A percentile compares a stretch with the other conserved stretches of the same genome.
These are phyloP conservation scores for human (Homo sapiens) DNA, from an alignment of 2,113 vertebrate species.

Conservation along the genomic window DNA sequence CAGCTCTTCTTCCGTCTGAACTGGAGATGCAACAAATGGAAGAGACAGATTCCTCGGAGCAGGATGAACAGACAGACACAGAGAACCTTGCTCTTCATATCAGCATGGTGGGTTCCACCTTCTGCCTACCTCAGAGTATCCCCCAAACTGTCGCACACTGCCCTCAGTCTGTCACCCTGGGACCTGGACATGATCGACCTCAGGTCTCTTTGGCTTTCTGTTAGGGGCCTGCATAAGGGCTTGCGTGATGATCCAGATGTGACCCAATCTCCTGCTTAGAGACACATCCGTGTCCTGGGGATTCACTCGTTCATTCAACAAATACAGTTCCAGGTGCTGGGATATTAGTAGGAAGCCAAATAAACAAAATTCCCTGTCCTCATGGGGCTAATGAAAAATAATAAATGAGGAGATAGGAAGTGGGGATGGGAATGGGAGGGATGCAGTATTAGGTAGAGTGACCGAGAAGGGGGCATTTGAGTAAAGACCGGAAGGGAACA, in stretches of 20 bases:
- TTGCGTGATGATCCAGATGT: too few relatives aligned
- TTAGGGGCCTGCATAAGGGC: neutral
- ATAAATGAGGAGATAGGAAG: neutral
- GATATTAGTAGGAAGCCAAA: neutral
- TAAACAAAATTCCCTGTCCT: neutral
- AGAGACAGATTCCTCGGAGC: constrained; percentile 97
- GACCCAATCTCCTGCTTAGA: neutral
- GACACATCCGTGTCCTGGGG: neutral
- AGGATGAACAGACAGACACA: constrained; percentile 96
- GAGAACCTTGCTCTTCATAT: constrained; percentile 92
- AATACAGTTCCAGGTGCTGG: neutral
- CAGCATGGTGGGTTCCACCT: constrained; percentile 82
- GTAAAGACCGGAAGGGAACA: neutral
- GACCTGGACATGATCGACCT: neutral
- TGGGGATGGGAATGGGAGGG: rapidly evolving
- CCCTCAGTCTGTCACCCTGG: neutral
- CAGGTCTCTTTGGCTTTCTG: neutral
- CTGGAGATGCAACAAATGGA: constrained; percentile 97
- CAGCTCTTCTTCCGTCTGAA: constrained; percentile 96
- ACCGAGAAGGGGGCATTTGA: neutral
- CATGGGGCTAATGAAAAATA: neutral
- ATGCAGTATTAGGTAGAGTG: neutral
- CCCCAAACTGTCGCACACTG: neutral
- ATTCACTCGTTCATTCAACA: neutral
- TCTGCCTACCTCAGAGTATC: neutral